Conservation (phyloP, 2,113 vertebrate genomes). For the Thunnus maccoyii region DNA sequence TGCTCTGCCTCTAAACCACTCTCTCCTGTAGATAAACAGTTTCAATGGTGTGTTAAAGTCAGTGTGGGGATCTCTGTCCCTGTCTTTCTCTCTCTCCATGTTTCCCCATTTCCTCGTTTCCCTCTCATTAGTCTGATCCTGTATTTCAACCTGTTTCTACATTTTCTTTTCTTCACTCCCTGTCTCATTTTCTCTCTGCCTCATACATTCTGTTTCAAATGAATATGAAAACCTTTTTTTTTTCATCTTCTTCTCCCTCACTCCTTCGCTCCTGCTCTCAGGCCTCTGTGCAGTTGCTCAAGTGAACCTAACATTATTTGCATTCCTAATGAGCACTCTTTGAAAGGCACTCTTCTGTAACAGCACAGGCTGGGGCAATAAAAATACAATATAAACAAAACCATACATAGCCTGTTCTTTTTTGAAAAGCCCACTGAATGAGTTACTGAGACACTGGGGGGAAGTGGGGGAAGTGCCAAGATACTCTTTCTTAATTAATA, state of each 20-base stretch:
- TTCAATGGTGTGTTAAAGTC: slow-evolving; percentile 40
- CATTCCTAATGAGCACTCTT: slow-evolving; percentile 69
- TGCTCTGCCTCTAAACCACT: slow-evolving; percentile 39
- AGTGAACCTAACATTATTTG: slow-evolving; percentile 66
- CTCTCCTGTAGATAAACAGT: slow-evolving; percentile 45
- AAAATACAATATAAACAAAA: slow-evolving; percentile 50
- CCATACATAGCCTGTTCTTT: slow-evolving; percentile 17
- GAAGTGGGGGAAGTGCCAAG: not conserved
- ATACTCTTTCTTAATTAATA: slow-evolving; percentile 15
- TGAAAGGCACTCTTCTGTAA: slow-evolving; percentile 57
- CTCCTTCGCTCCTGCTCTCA: not conserved
- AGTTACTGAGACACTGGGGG: not conserved
- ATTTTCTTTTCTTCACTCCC: slow-evolving; percentile 7
- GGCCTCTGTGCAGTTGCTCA: slow-evolving; percentile 37
- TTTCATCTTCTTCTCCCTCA: not conserved
- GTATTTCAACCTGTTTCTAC: not conserved
- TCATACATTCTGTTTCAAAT: not conserved
- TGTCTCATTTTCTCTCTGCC: not conserved
- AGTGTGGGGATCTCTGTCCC: not conserved
- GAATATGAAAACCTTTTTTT: slow-evolving; percentile 6
- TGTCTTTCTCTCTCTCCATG: not conserved
- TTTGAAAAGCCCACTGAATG: slow-evolving; percentile 2
- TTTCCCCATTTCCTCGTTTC: not conserved
- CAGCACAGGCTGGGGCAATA: slow-evolving; percentile 35
- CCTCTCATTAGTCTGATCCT: not conserved